Evolutionary conservation across 1,140 invertebrate genomes (phyloP).

Genomic region (Aricia agestis): DNA sequence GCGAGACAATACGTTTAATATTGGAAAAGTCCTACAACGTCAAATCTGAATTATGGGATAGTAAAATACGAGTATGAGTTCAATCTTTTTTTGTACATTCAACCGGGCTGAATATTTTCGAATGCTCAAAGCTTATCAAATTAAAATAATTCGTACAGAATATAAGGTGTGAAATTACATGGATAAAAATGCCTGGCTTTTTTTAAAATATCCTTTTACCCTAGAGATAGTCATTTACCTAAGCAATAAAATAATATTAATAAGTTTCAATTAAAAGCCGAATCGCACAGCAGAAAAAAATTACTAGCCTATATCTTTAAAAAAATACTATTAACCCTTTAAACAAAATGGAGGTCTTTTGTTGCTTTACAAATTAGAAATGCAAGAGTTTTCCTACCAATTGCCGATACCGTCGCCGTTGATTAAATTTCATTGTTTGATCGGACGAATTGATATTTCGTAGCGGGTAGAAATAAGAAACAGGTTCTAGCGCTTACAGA

Average conservation of each 20-base stretch:
- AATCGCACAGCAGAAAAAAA: too few relatives aligned
- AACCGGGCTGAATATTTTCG: neutral
- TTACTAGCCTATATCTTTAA: too few relatives aligned
- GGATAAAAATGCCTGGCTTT: neutral
- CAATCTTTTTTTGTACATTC: constrained; percentile 6
- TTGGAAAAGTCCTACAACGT: constrained; percentile 6
- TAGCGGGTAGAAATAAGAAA: neutral
- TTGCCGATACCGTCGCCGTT: neutral
- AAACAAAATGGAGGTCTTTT: too few relatives aligned
- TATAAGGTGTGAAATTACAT: neutral
- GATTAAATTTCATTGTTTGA: constrained; percentile 2
- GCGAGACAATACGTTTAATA: constrained; percentile 14
- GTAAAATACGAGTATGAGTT: constrained; percentile 13
- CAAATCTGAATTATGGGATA: constrained; percentile 16
- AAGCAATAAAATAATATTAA: too few relatives aligned
- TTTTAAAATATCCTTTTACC: too few relatives aligned
- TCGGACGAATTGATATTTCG: neutral
- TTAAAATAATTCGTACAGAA: neutral
- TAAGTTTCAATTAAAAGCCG: too few relatives aligned
- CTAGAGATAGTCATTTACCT: too few relatives aligned
- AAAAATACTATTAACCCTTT: too few relatives aligned
- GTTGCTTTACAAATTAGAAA: neutral
- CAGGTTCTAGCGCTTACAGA: neutral
- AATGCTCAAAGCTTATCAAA: neutral
- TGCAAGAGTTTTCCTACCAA: neutral